Percentiles rank a stretch among this genome's conserved stretches.
phyloP scores from a whole-genome alignment of 1,140 invertebrate species.

The Carposina sasakii region DNA sequence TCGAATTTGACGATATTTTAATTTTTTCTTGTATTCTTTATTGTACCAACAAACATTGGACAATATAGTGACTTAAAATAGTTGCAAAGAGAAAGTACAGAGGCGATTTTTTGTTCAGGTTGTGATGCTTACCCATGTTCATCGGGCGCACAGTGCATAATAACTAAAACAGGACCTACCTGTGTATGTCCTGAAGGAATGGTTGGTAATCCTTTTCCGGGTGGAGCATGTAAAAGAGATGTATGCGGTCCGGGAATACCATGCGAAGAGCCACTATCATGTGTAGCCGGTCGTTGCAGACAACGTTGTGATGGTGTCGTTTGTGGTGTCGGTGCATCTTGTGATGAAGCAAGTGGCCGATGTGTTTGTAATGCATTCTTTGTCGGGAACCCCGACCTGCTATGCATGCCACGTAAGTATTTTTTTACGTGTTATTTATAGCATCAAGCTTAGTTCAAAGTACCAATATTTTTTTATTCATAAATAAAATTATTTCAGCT shows the following conservation, averaged over 20 bases:
- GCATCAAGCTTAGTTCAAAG: too few species aligned
- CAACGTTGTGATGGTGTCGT: slow-evolving; percentile 87
- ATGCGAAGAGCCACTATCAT: slow-evolving; percentile 85
- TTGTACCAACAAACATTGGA: too few species aligned
- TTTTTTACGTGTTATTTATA: too few species aligned
- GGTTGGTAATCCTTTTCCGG: slow-evolving; percentile 92
- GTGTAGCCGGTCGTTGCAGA: slow-evolving; percentile 88
- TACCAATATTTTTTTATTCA: too few species aligned
- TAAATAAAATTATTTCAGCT: slow-evolving; percentile 72
- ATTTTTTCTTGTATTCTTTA: slow-evolving; percentile 20
- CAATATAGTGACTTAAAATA: too few species aligned
- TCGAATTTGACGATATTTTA: slow-evolving; percentile 8
- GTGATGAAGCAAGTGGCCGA: slow-evolving; percentile 84
- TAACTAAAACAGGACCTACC: slow-evolving; percentile 87
- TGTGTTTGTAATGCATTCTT: slow-evolving; percentile 91
- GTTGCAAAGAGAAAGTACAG: too few species aligned
- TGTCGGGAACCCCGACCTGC: slow-evolving; percentile 88
- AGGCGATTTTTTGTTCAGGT: slow-evolving; percentile 62
- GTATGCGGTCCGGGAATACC: slow-evolving; percentile 83
- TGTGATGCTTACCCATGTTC: slow-evolving; percentile 88
- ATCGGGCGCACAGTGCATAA: slow-evolving; percentile 87
- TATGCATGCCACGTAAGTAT: slow-evolving; percentile 92
- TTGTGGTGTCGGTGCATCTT: slow-evolving; percentile 84
- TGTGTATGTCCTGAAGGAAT: slow-evolving; percentile 90
- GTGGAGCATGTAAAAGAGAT: slow-evolving; percentile 85